Conservation (phyloP, 1,140 invertebrate genomes). For the Neodiprion fabricii region DNA sequence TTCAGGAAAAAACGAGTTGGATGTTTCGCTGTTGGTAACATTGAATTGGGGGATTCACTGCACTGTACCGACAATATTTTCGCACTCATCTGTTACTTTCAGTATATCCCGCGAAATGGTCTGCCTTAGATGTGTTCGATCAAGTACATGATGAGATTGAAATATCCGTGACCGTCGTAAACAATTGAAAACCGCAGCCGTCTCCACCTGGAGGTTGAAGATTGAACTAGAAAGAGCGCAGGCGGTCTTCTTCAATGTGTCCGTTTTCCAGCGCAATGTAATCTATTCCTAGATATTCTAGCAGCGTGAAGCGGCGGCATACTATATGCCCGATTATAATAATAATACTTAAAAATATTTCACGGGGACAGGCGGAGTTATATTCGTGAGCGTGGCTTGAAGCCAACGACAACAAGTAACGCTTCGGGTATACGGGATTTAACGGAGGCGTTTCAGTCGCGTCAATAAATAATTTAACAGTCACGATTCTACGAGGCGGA, state of each 20-base stretch:
- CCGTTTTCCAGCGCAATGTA: background rate
- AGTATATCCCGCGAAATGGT: no score
- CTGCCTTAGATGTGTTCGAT: no score
- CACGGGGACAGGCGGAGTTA: background rate
- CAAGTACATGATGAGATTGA: no score
- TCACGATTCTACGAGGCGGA: slow-evolving; percentile 10
- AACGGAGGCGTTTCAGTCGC: background rate
- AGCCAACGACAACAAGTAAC: slow-evolving; percentile 22
- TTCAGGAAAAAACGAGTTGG: no score
- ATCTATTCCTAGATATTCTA: slow-evolving; percentile 7
- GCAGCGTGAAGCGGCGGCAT: background rate
- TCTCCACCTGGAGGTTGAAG: no score
- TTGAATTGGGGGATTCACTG: no score
- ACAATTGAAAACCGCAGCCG: no score
- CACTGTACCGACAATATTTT: no score
- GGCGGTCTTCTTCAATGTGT: background rate
- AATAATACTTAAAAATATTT: slow-evolving; percentile 27
- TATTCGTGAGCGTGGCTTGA: slow-evolving; percentile 30
- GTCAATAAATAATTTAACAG: slow-evolving; percentile 20
- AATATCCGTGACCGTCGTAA: no score
- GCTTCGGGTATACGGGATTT: background rate
- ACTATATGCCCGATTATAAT: slow-evolving; percentile 33
- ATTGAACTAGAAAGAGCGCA: background rate
- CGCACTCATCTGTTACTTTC: no score
- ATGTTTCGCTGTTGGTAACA: no score